Evolutionary conservation across 2,113 vertebrate genomes (phyloP).

Genomic region (Microcebus lehilahytsara): DNA sequence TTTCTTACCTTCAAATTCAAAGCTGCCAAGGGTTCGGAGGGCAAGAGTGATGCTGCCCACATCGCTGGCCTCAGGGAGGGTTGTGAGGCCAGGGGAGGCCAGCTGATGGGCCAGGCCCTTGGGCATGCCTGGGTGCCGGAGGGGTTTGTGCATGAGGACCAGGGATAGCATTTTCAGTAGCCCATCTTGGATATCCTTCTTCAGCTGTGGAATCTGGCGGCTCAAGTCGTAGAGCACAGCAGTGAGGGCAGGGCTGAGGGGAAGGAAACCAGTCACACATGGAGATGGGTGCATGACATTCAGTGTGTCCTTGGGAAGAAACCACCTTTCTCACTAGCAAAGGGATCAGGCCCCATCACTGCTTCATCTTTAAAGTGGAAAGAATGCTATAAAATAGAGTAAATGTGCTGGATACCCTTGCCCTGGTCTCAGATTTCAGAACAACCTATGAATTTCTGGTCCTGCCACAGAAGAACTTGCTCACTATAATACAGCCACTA

Average conservation of each 20-base stretch:
- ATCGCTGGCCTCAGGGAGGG: slow-evolving; percentile 96
- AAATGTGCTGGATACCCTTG: not conserved
- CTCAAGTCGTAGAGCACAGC: slow-evolving; percentile 98
- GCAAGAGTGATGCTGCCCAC: slow-evolving; percentile 98
- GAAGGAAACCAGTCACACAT: not conserved
- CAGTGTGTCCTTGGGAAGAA: not conserved
- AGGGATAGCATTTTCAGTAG: slow-evolving; percentile 98
- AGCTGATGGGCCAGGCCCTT: slow-evolving; percentile 97
- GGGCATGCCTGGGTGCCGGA: slow-evolving; percentile 98
- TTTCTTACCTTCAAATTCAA: slow-evolving; percentile 96
- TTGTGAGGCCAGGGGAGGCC: slow-evolving; percentile 96
- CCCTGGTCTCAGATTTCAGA: not conserved
- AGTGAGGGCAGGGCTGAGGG: slow-evolving; percentile 93
- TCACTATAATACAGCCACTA: not conserved
- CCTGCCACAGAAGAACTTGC: not conserved
- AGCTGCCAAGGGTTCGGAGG: slow-evolving; percentile 96
- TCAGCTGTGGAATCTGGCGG: slow-evolving; percentile 97
- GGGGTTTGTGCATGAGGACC: slow-evolving; percentile 98
- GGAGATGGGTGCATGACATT: not conserved
- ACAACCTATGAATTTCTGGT: not conserved
- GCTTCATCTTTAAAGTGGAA: not conserved
- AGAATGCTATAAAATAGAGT: not conserved
- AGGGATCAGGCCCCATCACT: not conserved
- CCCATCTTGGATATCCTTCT: slow-evolving; percentile 99
- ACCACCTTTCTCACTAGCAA: not conserved